phyloP scores from a whole-genome alignment of 2,797 vertebrate species.

The Leptodactylus fallax region DNA sequence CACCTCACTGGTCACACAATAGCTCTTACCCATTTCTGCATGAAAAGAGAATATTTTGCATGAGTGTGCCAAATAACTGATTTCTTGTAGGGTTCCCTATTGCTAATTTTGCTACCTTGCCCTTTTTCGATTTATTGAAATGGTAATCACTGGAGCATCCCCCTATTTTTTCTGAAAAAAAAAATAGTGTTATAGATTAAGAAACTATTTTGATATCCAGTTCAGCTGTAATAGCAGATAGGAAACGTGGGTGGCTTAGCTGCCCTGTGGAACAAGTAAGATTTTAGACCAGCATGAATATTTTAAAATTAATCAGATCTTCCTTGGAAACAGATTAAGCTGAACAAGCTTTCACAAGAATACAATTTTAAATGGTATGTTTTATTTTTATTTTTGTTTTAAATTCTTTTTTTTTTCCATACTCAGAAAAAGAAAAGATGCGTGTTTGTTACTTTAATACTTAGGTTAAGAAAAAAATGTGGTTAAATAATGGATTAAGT shows the following conservation, averaged over 20 bases:
- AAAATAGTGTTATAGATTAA: constrained; percentile 60
- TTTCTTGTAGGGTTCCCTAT: constrained; percentile 42
- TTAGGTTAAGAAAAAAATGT: background rate
- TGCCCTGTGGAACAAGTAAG: constrained; percentile 62
- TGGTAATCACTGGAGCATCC: constrained; percentile 62
- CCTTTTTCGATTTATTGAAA: constrained; percentile 60
- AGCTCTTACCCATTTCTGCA: constrained; percentile 48
- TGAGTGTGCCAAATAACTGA: constrained; percentile 57
- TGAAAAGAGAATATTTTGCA: constrained; percentile 54
- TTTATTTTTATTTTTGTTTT: constrained; percentile 60
- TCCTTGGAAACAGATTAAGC: constrained; percentile 61
- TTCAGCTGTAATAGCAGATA: constrained; percentile 65
- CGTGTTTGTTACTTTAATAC: background rate
- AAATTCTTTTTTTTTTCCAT: background rate
- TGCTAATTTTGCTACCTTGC: constrained; percentile 46
- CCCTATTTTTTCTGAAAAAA: constrained; percentile 44
- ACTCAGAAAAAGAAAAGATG: too few relatives aligned
- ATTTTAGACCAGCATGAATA: constrained; percentile 68
- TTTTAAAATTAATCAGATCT: constrained; percentile 67
- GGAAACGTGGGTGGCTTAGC: constrained; percentile 63
- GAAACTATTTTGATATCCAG: constrained; percentile 64
- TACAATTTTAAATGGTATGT: constrained; percentile 51
- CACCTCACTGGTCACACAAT: constrained; percentile 42
- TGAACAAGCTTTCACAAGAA: constrained; percentile 55
- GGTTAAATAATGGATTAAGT: background rate